phyloP scores from a whole-genome alignment of 2,888 invertebrate genomes.

The Adelphocoris suturalis region DNA sequence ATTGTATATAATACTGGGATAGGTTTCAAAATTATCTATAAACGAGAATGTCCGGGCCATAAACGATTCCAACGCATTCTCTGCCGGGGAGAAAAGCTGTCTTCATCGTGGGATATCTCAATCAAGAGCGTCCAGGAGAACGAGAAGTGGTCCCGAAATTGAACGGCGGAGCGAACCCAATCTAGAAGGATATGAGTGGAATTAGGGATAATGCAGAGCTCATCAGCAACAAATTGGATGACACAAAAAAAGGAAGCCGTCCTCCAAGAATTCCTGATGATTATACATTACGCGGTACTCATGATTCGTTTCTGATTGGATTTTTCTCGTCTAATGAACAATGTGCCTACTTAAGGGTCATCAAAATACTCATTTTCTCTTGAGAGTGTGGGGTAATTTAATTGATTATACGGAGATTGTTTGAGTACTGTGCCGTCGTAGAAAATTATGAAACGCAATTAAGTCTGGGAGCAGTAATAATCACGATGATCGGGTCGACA shows the following conservation, averaged over 20 bases:
- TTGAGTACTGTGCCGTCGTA: not conserved
- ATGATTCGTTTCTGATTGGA: conserved; percentile 65
- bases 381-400: not conserved
- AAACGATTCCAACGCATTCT: no score
- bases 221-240: conserved; percentile 58
- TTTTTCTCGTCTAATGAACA: conserved; percentile 50
- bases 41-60: no score
- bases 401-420: conserved; percentile 31
- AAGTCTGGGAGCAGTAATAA: conserved; percentile 18
- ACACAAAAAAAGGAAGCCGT: conserved; percentile 28
- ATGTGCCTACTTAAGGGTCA: conserved; percentile 58
- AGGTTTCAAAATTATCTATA: no score
- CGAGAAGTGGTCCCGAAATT: not conserved
- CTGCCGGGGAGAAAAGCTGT: no score
- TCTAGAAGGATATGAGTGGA: conserved; percentile 45
- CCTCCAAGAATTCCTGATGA: conserved; percentile 38
- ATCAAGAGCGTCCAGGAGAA: not conserved
- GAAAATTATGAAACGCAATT: not conserved
- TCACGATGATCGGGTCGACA: not conserved
- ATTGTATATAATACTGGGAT: no score
- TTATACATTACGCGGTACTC: conserved; percentile 24
- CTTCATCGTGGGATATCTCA: not conserved
- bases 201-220: conserved; percentile 57
- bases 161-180: conserved; percentile 11
- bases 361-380: conserved; percentile 23